These are phyloP conservation scores for Isaurus tuberculatus DNA, from an alignment of 92 coral and sea anemone genomes.

Conservation along the genomic window DNA sequence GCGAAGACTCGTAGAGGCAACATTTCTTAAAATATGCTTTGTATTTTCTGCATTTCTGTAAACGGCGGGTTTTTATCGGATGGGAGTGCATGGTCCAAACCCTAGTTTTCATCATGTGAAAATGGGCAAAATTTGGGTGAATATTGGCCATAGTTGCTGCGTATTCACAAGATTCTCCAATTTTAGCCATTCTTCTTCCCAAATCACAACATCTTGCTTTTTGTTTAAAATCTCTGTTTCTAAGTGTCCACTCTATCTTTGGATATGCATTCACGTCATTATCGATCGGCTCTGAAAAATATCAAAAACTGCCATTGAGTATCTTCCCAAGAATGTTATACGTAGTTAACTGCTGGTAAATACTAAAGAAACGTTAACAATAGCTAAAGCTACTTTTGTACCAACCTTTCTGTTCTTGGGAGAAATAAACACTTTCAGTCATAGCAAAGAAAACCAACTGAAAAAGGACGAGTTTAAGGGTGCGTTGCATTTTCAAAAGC, in stretches of 20 bases:
- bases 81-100: constrained; percentile 65
- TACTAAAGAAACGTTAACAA: neutral
- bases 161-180: constrained; percentile 75
- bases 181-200: constrained; percentile 86
- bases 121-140: constrained; percentile 65
- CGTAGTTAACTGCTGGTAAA: neutral
- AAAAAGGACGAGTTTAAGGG: neutral
- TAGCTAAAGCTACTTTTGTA: neutral
- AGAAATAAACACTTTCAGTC: neutral
- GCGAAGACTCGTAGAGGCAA: constrained; percentile 68
- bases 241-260: neutral
- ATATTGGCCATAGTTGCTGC: constrained; percentile 58
- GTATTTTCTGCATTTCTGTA: constrained; percentile 76
- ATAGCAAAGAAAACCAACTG: constrained; percentile 3
- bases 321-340: neutral
- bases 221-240: constrained; percentile 24
- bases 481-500: neutral
- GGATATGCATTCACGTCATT: constrained; percentile 16
- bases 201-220: constrained; percentile 74
- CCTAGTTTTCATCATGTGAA: constrained; percentile 77
- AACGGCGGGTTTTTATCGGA: constrained; percentile 56
- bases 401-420: neutral
- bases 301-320: neutral
- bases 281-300: neutral
- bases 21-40: constrained; percentile 85